Evolutionary conservation across 2,888 invertebrate genomes (phyloP), one percentile per base, ranked within the genome.

Genomic region (Liposcelis brunnea): DNA sequence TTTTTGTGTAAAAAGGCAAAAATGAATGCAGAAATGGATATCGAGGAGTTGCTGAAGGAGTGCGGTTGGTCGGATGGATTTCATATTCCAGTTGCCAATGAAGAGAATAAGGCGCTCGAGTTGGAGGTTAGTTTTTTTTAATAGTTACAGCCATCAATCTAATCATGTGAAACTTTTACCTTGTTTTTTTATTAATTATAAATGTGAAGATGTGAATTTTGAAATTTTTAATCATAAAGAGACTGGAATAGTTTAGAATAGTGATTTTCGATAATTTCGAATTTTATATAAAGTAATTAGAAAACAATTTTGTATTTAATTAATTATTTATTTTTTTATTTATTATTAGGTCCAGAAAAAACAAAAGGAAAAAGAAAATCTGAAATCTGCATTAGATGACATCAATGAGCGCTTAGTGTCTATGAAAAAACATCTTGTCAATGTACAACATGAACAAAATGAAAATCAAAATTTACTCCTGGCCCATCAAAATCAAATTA

Each of bases 51-150:
- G 47, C 61, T 84, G 48, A 71, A 72, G 52, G 70, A 76, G 52
- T 65, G 83, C 48, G 83, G 82, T 2, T 83, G 81, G 79, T 70
- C 72, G 46, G 74, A 78, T 55, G 83, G 84, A 5, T 80, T 81
- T 48, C 77, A 78, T 56, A 72, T 83, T 53, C 87, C 87, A 2
- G 71, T 87, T 49, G 82, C 86, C 1, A 81, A 80, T 63, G 70
- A 73, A 36, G 78, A 78, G 55, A 87, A 87, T 56, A 65, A 65
- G 54, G 58, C 55, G 32, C 58, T 75, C 21, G 71, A 75, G 55
- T 59, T 63, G 48, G 65, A 72, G 61, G 67, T 74, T 60, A 53
- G 44, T 16, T 18, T 12, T 12, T 15, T 26, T 26, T 26, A n/a
- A n/a, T n/a, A n/a, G n/a, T n/a, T 35, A 4, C 26, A 14, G 2